Base-by-base conservation (phyloP, 2,888 invertebrate species). In the Drosophila meridionalis region DNA sequence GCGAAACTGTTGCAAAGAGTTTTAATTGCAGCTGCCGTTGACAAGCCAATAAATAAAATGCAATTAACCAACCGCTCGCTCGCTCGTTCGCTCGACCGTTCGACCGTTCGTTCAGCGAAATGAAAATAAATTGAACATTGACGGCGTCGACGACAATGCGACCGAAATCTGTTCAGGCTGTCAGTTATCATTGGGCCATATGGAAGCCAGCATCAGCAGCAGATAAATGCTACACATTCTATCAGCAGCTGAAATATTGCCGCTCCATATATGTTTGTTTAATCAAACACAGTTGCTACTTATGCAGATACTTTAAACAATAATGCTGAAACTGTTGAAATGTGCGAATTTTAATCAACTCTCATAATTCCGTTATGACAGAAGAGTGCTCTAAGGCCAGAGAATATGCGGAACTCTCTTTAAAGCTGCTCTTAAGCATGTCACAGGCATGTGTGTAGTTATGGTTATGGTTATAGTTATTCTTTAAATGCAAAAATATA, bases 21-120 rank as follows among this genome's bases (percentile, higher is more conserved):
- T 76, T 82, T 76, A 87, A 87, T 73, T 76, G 83, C 81, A 73
- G 69, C 85, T 84, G 87, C 78, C 72, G 89, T 85, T 87, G 89
- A 89, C 87, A 85, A 71, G 82, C 83, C 87, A 87, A 89, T 87
- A 89, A 87, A 87, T 87, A 85, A 87, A 87, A 83, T 83, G 85
- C 87, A 89, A 81, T 89, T 89, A 86, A 88, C 87, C 78, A 74
- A 71, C 73, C 61, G 69, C 70, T 50, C 50, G 50, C 7, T 28
- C 47, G 47, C 0, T 28, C 28, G 12, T 1, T 45, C 11, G 26
- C 0, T 12, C 11, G 12, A 4, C 32, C 32, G 32, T 2, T 32
- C n/a, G 32, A 0, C 1, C 9, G 50, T 3, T 34, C 50, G 50
- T 11, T 50, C 50, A 68, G 73, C 70, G 58, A 84, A 86, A 80